Base-by-base conservation (phyloP, 2,113 vertebrate genomes). In the Lycaon pictus region DNA sequence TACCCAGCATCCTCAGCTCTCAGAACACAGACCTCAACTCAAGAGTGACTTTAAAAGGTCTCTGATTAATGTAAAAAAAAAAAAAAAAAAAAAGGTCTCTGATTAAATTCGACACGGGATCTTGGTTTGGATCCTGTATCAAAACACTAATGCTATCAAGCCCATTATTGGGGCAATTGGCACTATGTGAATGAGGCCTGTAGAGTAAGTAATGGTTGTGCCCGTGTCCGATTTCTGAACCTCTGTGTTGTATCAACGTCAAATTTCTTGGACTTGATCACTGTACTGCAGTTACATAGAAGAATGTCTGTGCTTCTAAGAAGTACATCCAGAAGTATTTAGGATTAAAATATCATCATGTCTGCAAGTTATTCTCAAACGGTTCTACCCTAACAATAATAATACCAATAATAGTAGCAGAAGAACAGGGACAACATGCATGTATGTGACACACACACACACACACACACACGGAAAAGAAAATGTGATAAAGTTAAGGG, bases 21-120 rank as follows among this genome's bases (percentile, higher is more conserved):
- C 90, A 83, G 84, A 81, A 76, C 60, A 88, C 69, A 90, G 81
- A 67, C 63, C 23, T 63, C n/a, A 92, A 65, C 27, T 92, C 69
- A n/a, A 3, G 35, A 53, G 29, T 53, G 71, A 71, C 76, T 96
- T 93, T 67, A 22, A 77, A 95, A 93, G 23, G 58, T 82, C 32
- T 97, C 86, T 81, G 90, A 86, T 92, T 71, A 91, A 95, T n/a
- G n/a, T n/a, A n/a, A n/a, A n/a, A n/a, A n/a, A n/a, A n/a, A n/a
- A n/a, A n/a, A n/a, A n/a, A n/a, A n/a, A n/a, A n/a, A n/a, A 22
- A 77, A 95, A 93, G 23, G 58, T 82, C 32, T 97, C 86, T 81
- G 90, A 86, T 92, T 71, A 91, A 95, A 95, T 94, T 91, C 65
- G 32, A 65, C 13, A 5, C 7, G 2, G 8, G 55, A 72, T 85